Evolutionary conservation across 2,888 invertebrate species (phyloP).

Genomic region (Linnaemya vulpina): DNA sequence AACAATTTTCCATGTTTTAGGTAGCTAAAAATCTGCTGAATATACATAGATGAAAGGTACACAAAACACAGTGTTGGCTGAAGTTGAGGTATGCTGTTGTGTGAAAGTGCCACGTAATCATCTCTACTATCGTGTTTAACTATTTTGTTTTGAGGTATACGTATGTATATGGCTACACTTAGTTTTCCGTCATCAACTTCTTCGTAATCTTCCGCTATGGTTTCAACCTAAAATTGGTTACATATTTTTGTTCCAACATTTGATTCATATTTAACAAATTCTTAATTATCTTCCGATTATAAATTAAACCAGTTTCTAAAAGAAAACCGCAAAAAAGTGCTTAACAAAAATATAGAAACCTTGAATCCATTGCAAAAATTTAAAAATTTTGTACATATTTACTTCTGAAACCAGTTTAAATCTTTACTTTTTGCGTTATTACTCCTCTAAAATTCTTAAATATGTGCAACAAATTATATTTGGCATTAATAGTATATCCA

Average conservation of each 20-base stretch:
- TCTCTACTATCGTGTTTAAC: no score
- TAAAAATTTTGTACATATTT: constrained; percentile 9
- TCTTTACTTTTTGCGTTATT: neutral
- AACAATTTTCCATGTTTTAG: no score
- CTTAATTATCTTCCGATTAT: neutral
- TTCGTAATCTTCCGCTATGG: neutral
- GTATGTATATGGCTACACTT: no score
- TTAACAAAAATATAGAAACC: neutral
- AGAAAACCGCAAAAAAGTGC: neutral
- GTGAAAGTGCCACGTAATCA: no score
- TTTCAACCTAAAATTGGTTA: neutral
- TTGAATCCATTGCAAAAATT: neutral
- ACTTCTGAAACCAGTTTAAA: neutral
- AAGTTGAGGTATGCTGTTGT: no score
- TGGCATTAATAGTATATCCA: neutral
- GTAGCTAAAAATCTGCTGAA: no score
- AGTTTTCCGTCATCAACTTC: neutral
- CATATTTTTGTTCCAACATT: neutral
- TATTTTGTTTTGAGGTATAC: no score
- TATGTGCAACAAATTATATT: neutral
- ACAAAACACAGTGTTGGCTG: no score
- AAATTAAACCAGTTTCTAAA: neutral
- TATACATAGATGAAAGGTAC: no score
- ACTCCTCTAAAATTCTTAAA: neutral
- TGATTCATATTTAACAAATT: neutral